Evolutionary conservation across 1,140 invertebrate genomes (phyloP), one percentile per base, ranked within the genome.

Genomic region (Drosophila watanabei): DNA sequence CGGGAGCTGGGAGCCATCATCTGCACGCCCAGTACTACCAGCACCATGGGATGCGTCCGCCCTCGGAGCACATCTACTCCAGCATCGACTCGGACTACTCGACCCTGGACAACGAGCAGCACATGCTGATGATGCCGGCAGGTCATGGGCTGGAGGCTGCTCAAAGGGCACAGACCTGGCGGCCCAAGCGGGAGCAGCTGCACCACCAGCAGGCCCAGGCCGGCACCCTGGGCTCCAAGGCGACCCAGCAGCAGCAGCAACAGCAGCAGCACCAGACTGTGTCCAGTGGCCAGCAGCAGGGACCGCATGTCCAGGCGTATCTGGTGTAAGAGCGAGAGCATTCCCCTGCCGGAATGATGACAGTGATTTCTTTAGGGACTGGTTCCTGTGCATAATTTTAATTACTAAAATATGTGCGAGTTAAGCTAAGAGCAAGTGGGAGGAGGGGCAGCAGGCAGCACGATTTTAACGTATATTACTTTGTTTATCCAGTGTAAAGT

Each of bases 1-100:
- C 62, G 5, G 62, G 39, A 5, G 46, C 62, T 6, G 80, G 78
- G 0, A 20, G 51, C 28, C 85, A 89, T 46, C 85, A 88, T 33
- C 59, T 88, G 85, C 78, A 90, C 10, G 90, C 35, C 85, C 94
- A 94, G 51, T 94, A 94, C 71, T 93, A 76, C 85, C 91, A 80
- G 76, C 92, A 82, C 39, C 81, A 89, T 43, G 83, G 86, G 35
- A 95, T 96, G 69, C 94, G 96, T 61, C 96, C 96, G 13, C 94
- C 96, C 20, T 97, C 96, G 51, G 97, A 97, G 93, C 97, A 97
- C 93, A 97, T 97, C 81, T 97, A 97, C 92, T 97, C 96, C 59
- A 97, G 96, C 85, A 97, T 97, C 93, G 97, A 97, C 93, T 97
- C 96, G 48, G 97, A 97, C 93, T 97, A 97, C 66, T 92, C 93